Conservation (phyloP, 2,113 vertebrate species). For the Sylvietta virens region DNA sequence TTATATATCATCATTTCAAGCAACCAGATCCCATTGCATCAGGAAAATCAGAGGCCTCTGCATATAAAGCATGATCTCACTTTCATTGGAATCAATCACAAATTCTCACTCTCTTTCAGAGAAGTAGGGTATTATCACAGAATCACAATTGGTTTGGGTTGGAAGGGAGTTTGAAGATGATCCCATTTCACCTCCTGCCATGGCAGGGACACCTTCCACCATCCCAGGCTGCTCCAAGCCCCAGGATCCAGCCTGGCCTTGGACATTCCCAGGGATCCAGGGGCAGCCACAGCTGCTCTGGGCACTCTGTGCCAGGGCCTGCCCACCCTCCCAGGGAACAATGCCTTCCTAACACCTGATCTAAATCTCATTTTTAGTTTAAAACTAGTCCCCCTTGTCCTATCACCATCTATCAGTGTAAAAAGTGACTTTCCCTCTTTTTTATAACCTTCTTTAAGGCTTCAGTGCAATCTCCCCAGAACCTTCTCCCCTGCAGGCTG, state of each 20-base stretch:
- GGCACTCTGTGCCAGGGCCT: neutral
- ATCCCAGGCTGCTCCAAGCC: fast-evolving
- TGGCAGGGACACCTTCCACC: neutral
- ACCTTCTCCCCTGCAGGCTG: neutral
- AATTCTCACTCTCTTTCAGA: neutral
- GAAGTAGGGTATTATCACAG: neutral
- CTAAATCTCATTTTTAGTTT: neutral
- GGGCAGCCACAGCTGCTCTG: neutral
- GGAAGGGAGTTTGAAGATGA: neutral
- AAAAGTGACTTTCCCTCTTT: neutral
- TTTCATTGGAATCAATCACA: neutral
- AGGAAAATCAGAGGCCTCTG: neutral
- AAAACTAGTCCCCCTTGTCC: neutral
- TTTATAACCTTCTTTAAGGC: neutral
- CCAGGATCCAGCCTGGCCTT: fast-evolving
- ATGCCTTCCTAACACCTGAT: neutral
- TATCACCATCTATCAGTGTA: neutral
- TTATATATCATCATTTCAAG: neutral
- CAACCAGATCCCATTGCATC: neutral
- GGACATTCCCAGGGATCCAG: neutral
- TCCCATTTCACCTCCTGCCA: too few species aligned
- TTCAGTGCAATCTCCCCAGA: neutral
- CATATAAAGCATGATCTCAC: neutral
- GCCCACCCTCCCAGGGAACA: fast-evolving
- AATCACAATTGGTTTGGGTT: neutral